These are phyloP conservation scores for Melanotaenia parkinsoni DNA, from an alignment of 2,797 vertebrate species.

Conservation along the genomic window DNA sequence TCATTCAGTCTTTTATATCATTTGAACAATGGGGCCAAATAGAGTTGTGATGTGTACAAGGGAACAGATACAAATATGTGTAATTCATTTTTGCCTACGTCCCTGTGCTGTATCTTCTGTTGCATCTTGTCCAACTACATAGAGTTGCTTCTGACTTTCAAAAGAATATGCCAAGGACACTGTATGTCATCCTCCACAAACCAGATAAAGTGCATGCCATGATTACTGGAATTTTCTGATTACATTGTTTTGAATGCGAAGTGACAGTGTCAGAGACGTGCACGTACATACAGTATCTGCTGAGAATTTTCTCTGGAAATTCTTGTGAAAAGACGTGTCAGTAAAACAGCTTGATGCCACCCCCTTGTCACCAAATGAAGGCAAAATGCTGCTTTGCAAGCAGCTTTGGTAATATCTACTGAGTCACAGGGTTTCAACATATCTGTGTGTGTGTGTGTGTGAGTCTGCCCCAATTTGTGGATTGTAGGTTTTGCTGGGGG, in stretches of 20 bases:
- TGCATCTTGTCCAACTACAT: not conserved
- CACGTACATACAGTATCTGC: constrained; percentile 32
- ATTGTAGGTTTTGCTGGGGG: constrained; percentile 65
- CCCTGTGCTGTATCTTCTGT: not conserved
- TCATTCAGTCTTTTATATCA: constrained; percentile 73
- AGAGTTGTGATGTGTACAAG: constrained; percentile 25
- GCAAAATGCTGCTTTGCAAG: constrained; percentile 56
- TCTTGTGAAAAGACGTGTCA: constrained; percentile 66
- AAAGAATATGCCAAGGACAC: constrained; percentile 3
- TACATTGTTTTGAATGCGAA: constrained; percentile 35
- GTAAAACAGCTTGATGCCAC: constrained; percentile 63
- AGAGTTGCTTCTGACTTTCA: not conserved
- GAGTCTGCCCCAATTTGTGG: constrained; percentile 72
- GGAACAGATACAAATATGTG: not conserved
- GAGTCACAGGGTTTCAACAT: constrained; percentile 58
- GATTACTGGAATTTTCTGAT: constrained; percentile 39
- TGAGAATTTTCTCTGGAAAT: constrained; percentile 56
- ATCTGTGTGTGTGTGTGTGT: constrained; percentile 21
- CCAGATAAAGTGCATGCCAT: not conserved
- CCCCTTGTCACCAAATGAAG: constrained; percentile 65
- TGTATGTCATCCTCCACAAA: not conserved
- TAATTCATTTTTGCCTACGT: not conserved
- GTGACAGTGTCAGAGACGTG: constrained; percentile 39
- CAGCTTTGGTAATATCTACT: constrained; percentile 50
- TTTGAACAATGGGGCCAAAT: constrained; percentile 63